Evolutionary conservation across 2,888 invertebrate genomes (phyloP), one percentile per base, ranked within the genome.

Genomic region (Drosophila helvetica): DNA sequence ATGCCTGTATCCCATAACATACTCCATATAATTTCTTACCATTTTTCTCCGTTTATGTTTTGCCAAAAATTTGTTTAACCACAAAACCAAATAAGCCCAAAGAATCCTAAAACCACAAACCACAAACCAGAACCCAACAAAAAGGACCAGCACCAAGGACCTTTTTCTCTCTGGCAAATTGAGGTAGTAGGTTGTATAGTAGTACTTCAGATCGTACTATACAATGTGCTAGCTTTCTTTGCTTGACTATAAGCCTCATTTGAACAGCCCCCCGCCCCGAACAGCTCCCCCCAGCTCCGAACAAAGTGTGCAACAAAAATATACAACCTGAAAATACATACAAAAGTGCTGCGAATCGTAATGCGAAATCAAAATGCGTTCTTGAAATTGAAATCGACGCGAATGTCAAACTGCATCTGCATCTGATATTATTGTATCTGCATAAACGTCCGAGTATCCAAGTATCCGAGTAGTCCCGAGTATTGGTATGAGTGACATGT

Each of bases 111-210:
- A 51, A 52, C 19, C 55, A 56, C 64, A 65, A 48, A 50, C 55
- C 48, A 48, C 12, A 51, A 68, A 54, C 52, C 50, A n/a, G 50
- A 64, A 60, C 59, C 67, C 59, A 60, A 68, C 79, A 79, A 75
- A 79, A 83, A 76, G 78, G 86, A 75, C 76, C 79, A 71, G 38
- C 77, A 85, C 76, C 74, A 82, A 82, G 86, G 88, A 85, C 86
- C 89, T 86, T 85, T 81, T 79, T 86, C 83, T 90, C 83, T 92
- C 91, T 91, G 91, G 92, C 92, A 91, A 90, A 91, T 90, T 92
- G 92, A 92, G 92, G 92, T 92, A 92, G 92, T 92, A 92, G 92
- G 92, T 92, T 92, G 92, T 92, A 92, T 92, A 92, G 92, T 92
- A 92, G 91, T 91, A 89, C 54, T 71, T 69, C 53, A 69, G 68